A percentile compares a stretch with the other conserved stretches of the same genome.
Conservation (phyloP, 2,888 invertebrate species). For the Eubasilissa splendida region DNA sequence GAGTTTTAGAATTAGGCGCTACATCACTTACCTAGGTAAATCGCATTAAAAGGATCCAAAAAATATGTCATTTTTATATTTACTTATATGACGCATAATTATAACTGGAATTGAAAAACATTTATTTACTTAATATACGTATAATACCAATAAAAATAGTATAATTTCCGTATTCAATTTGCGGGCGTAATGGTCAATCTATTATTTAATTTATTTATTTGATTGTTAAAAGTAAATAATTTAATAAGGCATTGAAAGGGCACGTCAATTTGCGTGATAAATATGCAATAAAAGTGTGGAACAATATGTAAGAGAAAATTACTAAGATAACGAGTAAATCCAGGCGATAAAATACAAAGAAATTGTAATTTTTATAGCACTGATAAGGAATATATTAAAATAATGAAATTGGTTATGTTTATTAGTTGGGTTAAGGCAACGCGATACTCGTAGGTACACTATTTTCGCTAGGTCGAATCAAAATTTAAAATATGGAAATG, state of each 20-base stretch:
- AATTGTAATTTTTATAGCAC: constrained; percentile 25
- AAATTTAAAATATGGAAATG: no score
- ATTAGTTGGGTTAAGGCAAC: no score
- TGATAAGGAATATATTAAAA: background rate
- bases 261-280: constrained; percentile 26
- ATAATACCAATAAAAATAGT: background rate
- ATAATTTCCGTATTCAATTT: background rate
- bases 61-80: no score
- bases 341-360: constrained; percentile 25
- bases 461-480: no score
- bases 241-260: constrained; percentile 3
- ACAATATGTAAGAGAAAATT: constrained; percentile 30
- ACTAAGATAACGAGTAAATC: constrained; percentile 4
- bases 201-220: constrained; percentile 27
- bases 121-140: background rate
- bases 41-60: no score
- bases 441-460: no score
- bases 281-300: constrained; percentile 13
- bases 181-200: constrained; percentile 17
- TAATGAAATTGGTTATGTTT: no score
- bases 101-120: no score
- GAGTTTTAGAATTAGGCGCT: no score
- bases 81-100: no score
- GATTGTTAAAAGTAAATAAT: constrained; percentile 25
- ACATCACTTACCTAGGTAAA: no score